Evolutionary conservation across 1,140 invertebrate species (phyloP), one percentile per base, ranked within the genome.

Genomic region (Lepidurus arcticus): DNA sequence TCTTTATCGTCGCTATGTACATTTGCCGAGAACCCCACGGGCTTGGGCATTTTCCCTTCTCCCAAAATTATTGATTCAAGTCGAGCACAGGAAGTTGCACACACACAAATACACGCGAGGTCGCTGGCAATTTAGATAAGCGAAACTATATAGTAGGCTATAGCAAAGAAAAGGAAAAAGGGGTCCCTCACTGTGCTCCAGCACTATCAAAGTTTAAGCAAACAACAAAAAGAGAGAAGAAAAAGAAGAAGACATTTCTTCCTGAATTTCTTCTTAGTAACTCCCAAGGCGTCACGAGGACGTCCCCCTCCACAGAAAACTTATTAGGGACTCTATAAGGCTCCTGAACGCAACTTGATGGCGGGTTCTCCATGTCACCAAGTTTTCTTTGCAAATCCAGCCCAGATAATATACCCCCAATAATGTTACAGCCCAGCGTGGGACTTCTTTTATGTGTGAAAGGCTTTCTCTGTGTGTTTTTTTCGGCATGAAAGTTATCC

Each of bases 1-100:
- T 65, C 13, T 65, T 65, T 65, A 65, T 21, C 53, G 53, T 65
- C 16, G 53, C 53, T 65, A 65, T 65, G 53, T 21, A 65, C 53
- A 65, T 65, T 65, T 21, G 53, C 53, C 13, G 8, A 21, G 21
- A 21, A 4, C 34, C 34, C 53, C 16, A 65, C 53, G 53, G 21
- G 53, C 9, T 65, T 34, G 34, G 2, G 34, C 34, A 34, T 34
- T 34, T 65, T 65, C 8, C 53, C 53, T 21, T 65, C n/a, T 65
- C 53, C 53, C 53, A 65, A 65, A 65, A 65, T 65, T 65, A 65
- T 65, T 65, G 53, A 65, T 65, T 65, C n/a, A 21, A 65, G 53
- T 65, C 53, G 53, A 65, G 53, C 53, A 21, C 16, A 65, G 53
- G 53, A 65, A 65, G 53, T 65, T 65, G 53, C 53, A 65, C 53